Conservation (phyloP, 2,888 invertebrate genomes). For the Polyommatus icarus region DNA sequence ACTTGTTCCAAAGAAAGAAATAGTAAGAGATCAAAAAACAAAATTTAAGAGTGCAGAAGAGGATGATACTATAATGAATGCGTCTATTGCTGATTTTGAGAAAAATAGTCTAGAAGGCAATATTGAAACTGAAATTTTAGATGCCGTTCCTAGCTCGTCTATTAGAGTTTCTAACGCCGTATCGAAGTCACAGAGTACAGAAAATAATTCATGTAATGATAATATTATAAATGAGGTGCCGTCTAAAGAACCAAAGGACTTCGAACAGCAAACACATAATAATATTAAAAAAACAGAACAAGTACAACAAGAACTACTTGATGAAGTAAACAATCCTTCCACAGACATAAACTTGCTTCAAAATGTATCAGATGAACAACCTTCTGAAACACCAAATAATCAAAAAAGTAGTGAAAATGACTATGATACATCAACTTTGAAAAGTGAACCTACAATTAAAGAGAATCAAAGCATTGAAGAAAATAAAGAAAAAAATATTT, state of each 20-base stretch:
- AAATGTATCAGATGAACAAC: not conserved
- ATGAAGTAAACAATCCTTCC: not conserved
- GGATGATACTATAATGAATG: constrained; percentile 23
- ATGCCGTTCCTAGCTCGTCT: constrained; percentile 32
- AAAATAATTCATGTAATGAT: not conserved
- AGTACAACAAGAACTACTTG: not conserved
- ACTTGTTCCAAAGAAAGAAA: constrained; percentile 43
- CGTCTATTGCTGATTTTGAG: constrained; percentile 1
- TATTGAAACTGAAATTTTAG: constrained; percentile 23
- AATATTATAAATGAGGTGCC: not conserved
- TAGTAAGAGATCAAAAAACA: not conserved
- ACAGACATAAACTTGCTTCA: not conserved
- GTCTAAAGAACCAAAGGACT: not conserved
- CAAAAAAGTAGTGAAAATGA: not conserved
- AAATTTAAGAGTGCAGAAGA: not conserved
- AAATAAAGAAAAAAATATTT: constrained; percentile 33
- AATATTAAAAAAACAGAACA: not conserved
- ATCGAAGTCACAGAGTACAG: not conserved
- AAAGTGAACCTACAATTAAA: not conserved
- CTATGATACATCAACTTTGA: not conserved
- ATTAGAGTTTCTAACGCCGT: constrained; percentile 2
- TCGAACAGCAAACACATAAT: not conserved
- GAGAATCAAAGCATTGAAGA: not conserved
- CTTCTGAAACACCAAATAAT: not conserved
- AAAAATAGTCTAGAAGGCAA: not conserved